Percentiles rank a stretch among this genome's conserved stretches.
These are phyloP conservation scores for Muscina levida DNA, from an alignment of 2,888 invertebrate genomes.

Conservation along the genomic window DNA sequence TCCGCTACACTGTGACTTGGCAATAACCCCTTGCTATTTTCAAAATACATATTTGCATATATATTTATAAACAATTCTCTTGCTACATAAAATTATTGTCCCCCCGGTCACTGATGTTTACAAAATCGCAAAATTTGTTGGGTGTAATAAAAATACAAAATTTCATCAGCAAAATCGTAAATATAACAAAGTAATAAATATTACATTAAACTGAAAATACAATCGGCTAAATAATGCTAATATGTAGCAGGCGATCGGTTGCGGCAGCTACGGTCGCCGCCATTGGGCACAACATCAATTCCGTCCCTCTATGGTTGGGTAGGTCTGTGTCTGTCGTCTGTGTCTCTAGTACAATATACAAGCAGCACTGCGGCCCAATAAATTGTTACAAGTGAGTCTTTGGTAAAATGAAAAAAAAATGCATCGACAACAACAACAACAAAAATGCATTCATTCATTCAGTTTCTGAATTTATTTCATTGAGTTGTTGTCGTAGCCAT, in stretches of 20 bases:
- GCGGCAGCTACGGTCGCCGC: not conserved
- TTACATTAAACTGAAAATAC: not conserved
- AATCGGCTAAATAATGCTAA: not conserved
- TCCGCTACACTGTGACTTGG: too few species aligned
- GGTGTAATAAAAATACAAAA: slow-evolving; percentile 18
- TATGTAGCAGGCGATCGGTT: not conserved
- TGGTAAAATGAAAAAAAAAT: not conserved
- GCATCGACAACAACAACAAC: not conserved
- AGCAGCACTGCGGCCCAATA: too few species aligned
- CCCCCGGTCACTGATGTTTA: slow-evolving; percentile 5
- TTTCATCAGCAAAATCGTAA: slow-evolving; percentile 30
- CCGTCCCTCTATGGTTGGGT: not conserved
- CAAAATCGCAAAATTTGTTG: slow-evolving; percentile 7
- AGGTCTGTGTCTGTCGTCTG: slow-evolving; percentile 1
- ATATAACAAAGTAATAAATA: not conserved
- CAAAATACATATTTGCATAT: too few species aligned
- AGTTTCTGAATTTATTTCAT: too few species aligned
- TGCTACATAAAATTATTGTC: slow-evolving; percentile 13
- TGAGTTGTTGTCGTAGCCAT: too few species aligned
- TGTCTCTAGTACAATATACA: too few species aligned
- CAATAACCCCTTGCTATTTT: too few species aligned
- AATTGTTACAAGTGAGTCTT: too few species aligned
- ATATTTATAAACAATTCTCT: not conserved
- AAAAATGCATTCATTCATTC: not conserved
- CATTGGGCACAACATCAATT: not conserved